Percentiles rank a stretch among this genome's conserved stretches.
Evolutionary conservation across 2,888 invertebrate genomes (phyloP).

Genomic region (Lithosia quadra): DNA sequence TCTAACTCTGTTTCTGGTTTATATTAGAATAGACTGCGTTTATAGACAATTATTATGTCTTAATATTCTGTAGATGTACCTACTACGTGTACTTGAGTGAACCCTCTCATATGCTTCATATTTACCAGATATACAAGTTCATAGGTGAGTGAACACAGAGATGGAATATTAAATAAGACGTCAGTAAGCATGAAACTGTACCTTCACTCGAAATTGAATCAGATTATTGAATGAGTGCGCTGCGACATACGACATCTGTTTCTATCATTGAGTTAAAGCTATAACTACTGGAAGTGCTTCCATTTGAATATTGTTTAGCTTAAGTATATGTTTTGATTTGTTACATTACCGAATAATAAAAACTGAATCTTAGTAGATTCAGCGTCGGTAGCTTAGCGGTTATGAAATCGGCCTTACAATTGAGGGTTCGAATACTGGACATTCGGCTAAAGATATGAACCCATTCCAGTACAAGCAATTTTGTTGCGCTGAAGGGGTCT

Average conservation of each 20-base stretch:
- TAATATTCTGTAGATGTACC: not conserved
- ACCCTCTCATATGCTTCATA: slow-evolving; percentile 43
- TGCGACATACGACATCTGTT: slow-evolving; percentile 68
- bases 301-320: not conserved
- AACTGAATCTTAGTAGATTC: too few relatives aligned
- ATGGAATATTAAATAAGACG: slow-evolving; percentile 78
- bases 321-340: not conserved
- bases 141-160: slow-evolving; percentile 59
- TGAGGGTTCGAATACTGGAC: too few relatives aligned
- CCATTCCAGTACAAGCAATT: too few relatives aligned
- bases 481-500: too few relatives aligned
- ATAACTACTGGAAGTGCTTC: slow-evolving; percentile 34
- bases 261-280: slow-evolving; percentile 42
- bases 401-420: too few relatives aligned
- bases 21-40: not conserved
- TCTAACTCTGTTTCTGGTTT: too few relatives aligned
- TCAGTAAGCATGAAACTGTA: slow-evolving; percentile 76
- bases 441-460: too few relatives aligned
- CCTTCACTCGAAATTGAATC: slow-evolving; percentile 74
- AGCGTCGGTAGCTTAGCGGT: too few relatives aligned
- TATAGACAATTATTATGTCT: not conserved
- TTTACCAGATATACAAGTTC: slow-evolving; percentile 53
- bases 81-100: slow-evolving; percentile 19
- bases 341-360: not conserved
- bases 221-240: slow-evolving; percentile 80